These are phyloP conservation scores for Hedya salicella DNA, from an alignment of 2,888 invertebrate species.

Conservation along the genomic window DNA sequence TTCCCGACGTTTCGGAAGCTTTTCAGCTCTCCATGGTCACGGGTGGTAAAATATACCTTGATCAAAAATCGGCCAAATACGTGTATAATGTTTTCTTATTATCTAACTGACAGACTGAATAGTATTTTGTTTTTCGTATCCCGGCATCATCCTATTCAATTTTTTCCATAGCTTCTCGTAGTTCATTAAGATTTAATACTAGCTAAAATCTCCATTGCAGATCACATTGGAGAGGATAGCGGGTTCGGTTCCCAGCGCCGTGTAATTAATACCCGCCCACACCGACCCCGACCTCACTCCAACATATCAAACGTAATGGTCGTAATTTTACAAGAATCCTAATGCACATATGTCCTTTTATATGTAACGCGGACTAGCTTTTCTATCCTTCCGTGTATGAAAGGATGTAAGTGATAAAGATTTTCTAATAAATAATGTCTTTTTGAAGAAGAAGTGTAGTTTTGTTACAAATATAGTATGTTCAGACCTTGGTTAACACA, in stretches of 20 bases:
- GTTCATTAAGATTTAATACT: constrained; percentile 6
- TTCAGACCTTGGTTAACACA: not conserved
- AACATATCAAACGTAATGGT: not conserved
- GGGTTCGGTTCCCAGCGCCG: constrained; percentile 61
- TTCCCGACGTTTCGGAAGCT: too few species aligned
- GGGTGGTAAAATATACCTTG: too few species aligned
- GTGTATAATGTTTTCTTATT: too few species aligned
- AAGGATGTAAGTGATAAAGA: not conserved
- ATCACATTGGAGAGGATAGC: constrained; percentile 29
- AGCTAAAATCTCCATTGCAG: constrained; percentile 23
- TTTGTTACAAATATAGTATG: not conserved
- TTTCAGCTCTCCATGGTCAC: too few species aligned
- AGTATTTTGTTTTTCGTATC: too few species aligned
- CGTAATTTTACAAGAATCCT: constrained; percentile 1
- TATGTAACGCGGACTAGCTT: not conserved
- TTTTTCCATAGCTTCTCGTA: too few species aligned
- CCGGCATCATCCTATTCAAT: too few species aligned
- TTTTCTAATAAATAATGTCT: not conserved
- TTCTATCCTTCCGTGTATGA: not conserved
- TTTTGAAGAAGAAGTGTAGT: not conserved
- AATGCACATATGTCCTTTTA: constrained; percentile 4
- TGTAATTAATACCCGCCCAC: constrained; percentile 78
- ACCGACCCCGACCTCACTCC: constrained; percentile 48
- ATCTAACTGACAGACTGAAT: too few species aligned
- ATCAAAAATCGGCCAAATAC: too few species aligned